phyloP scores from a whole-genome alignment of 2,113 vertebrate species.

The Spea bombifrons region DNA sequence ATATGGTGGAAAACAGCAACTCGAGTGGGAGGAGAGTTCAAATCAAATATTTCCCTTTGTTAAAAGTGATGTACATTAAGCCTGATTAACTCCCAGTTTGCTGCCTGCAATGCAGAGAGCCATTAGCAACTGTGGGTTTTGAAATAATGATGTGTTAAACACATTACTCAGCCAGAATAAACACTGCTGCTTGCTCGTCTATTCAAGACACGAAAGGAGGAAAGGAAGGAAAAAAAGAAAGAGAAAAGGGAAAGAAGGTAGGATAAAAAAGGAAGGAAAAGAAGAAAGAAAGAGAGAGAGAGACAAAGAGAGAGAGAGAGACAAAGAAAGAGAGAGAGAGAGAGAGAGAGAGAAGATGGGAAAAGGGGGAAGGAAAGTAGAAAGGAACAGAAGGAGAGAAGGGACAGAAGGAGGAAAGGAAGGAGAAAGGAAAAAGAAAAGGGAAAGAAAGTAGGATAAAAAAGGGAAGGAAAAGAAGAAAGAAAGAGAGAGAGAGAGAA shows the following conservation, averaged over 20 bases:
- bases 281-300: no score
- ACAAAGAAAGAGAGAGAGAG: no score
- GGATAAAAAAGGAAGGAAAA: background rate
- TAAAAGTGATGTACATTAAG: slow-evolving; percentile 28
- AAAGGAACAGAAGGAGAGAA: no score
- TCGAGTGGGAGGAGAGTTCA: slow-evolving; percentile 26
- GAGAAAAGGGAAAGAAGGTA: background rate
- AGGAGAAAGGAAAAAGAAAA: no score
- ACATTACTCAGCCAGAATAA: background rate
- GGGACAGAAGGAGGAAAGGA: no score
- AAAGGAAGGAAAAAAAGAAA: background rate
- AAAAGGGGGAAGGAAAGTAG: no score
- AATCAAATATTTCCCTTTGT: slow-evolving; percentile 31
- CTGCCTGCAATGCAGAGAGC: background rate
- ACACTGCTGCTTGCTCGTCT: slow-evolving; percentile 4
- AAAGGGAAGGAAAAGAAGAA: no score
- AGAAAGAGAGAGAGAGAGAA: no score
- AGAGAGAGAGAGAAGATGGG: no score
- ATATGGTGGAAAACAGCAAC: slow-evolving; percentile 25
- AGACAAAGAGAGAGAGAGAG: no score
- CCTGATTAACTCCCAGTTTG: slow-evolving; percentile 30
- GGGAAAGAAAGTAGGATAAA: no score
- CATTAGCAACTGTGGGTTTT: background rate
- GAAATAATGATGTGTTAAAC: slow-evolving; percentile 12
- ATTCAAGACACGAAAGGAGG: slow-evolving; percentile 2